Base-by-base conservation (phyloP, 2,888 invertebrate species). In the Parnassius smintheus region DNA sequence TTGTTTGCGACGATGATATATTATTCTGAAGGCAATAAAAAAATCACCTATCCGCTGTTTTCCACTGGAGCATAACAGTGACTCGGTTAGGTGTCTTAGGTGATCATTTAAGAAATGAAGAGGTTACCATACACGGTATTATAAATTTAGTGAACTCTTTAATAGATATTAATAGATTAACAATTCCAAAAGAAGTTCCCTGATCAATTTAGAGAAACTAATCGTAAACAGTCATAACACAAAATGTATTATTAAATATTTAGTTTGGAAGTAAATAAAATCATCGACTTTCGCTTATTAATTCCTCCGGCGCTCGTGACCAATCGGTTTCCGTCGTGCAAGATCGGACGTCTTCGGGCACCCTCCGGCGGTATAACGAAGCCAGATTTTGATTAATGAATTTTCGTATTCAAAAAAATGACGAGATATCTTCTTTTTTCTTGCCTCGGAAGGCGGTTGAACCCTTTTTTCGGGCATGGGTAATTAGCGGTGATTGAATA, bases 401-500 rank as follows among this genome's bases (percentile, higher is more conserved):
- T 68, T 65, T 60, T 61, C 58, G 61, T 65, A 63, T 66, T 61
- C 66, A 61, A 66, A 67, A 44, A 66, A 64, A 56, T 59, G 56
- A 59, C 59, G 59, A 52, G 59, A 59, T 64, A 64, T 60, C 63
- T 51, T 63, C 61, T 52, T 50, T 52, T 63, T 62, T 63, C 56
- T 59, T 51, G 66, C 66, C 65, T 61, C 65, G 65, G 68, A 68
- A 67, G 68, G 68, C 68, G 63, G 68, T 68, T 67, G 66, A 68
- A 70, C 70, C 71, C 72, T 70, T 64, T 64, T 64, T 64, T 68
- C 66, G 68, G 68, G 66, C 59, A 63, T 57, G 65, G 68, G 68
- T 70, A 72, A 73, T 73, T 72, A 71, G 70, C 68, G 68, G 62
- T 70, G 70, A 73, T 73, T 73, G 72, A 72, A 73, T 71, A 70